Percentiles rank a stretch among this genome's conserved stretches.
These are phyloP conservation scores for Prolemur simus DNA, from an alignment of 2,113 vertebrate species.

Conservation along the genomic window DNA sequence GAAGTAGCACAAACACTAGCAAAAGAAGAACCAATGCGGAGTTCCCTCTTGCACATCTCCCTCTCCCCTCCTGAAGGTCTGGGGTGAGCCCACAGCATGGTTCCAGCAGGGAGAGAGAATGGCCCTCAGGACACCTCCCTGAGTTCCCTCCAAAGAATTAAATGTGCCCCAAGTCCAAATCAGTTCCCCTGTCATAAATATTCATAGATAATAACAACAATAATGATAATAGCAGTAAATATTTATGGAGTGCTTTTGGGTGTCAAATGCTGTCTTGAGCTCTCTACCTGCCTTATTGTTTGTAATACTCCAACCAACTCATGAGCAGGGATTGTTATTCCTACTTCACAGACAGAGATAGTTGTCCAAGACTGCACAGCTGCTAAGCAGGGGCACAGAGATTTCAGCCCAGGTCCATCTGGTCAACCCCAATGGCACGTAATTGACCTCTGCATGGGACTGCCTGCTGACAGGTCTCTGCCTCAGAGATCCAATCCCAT, in stretches of 20 bases:
- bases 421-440: no score
- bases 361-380: background rate
- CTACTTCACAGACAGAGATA: background rate
- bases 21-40: slow-evolving; percentile 47
- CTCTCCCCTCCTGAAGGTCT: background rate
- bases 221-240: background rate
- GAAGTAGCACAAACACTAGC: slow-evolving; percentile 24
- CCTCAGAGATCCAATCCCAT: background rate
- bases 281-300: background rate
- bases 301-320: background rate
- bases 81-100: background rate
- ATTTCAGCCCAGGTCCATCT: background rate
- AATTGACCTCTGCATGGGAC: background rate
- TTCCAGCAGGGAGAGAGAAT: background rate
- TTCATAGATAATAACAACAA: background rate
- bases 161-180: background rate
- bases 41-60: slow-evolving; percentile 44
- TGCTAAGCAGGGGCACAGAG: background rate
- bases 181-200: background rate
- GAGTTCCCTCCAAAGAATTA: background rate
- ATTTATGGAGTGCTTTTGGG: no score
- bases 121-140: background rate
- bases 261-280: background rate
- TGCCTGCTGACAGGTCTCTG: background rate
- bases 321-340: background rate